These are phyloP conservation scores for Sipha maydis DNA, from an alignment of 2,888 invertebrate species.

Conservation along the genomic window DNA sequence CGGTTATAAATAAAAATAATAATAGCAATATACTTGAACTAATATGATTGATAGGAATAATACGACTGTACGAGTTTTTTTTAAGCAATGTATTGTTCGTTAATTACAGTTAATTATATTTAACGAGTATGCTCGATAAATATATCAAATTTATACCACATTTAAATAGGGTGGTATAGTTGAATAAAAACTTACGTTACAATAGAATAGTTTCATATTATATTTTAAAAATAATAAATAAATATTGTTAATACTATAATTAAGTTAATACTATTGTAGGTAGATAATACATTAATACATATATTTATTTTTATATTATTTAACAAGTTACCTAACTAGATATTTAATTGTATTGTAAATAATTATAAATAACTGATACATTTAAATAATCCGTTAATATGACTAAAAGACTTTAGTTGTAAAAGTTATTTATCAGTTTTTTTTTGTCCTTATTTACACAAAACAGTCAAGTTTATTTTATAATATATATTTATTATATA, in stretches of 20 bases:
- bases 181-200: not conserved
- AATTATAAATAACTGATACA: no score
- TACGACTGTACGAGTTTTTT: not conserved
- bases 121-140: not conserved
- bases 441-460: no score
- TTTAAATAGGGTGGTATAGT: not conserved
- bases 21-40: not conserved
- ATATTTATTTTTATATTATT: not conserved
- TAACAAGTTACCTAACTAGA: not conserved
- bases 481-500: no score
- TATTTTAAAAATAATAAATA: no score
- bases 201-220: not conserved
- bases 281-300: no score
- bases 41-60: not conserved
- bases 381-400: no score
- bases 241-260: no score
- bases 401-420: no score
- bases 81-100: not conserved
- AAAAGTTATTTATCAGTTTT: no score
- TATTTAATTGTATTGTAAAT: no score
- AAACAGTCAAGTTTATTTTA: no score
- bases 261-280: no score
- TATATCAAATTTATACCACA: not conserved
- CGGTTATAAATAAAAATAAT: not conserved
- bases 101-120: not conserved